Base-by-base conservation (phyloP, 2,888 invertebrate species). In the Xanthostigma xanthostigma region DNA sequence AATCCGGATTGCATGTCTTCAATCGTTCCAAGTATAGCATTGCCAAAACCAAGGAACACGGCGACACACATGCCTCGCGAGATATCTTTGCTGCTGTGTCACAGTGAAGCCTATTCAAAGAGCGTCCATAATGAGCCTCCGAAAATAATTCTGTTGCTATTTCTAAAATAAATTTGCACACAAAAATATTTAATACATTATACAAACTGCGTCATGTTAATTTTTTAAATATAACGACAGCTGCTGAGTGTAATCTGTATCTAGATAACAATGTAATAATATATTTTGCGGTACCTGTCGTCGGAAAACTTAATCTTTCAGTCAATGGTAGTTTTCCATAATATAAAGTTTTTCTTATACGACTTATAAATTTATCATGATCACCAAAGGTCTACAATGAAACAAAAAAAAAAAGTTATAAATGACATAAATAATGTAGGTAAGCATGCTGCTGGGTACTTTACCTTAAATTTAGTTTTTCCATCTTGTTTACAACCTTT, bases 21-120 rank as follows among this genome's bases (percentile, higher is more conserved):
- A 97, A 75, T 54, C 95, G 78, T 70, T 96, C 94, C 58, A 96
- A 74, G 69, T 97, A 97, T 41, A 96, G 76, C 61, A 97, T 73
- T 34, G 96, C 94, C 59, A 96, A 76, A 57, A 96, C 86, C 48
- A 97, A 76, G 11, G 94, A 89, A 64, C 92, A 92, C 0, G 96
- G 94, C 9, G 92, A 89, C 54, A 91, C 84, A 65, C 84, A 87
- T 8, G 92, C 87, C 59, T 81, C 78, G 60, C 84, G 76, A 49
- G 79, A 81, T 53, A 89, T 77, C 60, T 76, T 74, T 43, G 86
- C 84, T 53, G 88, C 87, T 58, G 82, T 81, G 58, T 84, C 82
- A 53, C 79, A 75, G 62, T 81, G 81, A 59, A 91, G 69, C 50
- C 86, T 76, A 61, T 88, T 83, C 61, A 90, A 67, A 1, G 85